phyloP scores from a whole-genome alignment of 2,888 invertebrate species.

The Uropetala carovei region DNA sequence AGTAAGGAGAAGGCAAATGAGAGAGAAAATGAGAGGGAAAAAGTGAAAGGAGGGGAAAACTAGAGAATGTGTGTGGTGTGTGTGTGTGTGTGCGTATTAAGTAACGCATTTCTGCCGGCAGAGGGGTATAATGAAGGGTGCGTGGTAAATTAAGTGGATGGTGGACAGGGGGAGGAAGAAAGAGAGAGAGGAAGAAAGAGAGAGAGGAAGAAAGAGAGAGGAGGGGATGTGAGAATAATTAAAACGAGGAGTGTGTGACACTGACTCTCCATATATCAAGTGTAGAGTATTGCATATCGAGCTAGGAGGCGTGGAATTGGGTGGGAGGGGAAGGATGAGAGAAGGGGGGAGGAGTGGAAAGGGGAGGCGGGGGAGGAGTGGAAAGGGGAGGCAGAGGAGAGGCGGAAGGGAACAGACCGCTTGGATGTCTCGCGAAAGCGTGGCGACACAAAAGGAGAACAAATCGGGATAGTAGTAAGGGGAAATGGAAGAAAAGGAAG shows the following conservation, averaged over 20 bases:
- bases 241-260: constrained; percentile 59
- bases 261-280: constrained; percentile 60
- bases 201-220: no score
- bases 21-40: neutral
- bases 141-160: constrained; percentile 53
- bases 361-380: neutral
- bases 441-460: neutral
- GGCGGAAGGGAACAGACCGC: neutral
- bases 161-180: neutral
- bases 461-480: neutral
- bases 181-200: neutral
- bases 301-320: neutral
- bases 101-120: constrained; percentile 1
- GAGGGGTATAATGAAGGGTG: neutral
- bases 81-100: neutral
- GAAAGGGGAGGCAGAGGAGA: neutral
- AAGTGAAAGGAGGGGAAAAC: neutral
- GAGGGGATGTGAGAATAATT: constrained; percentile 44
- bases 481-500: neutral
- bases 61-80: neutral
- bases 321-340: neutral
- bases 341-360: neutral
- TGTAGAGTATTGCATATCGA: constrained; percentile 53
- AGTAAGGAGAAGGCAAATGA: no score
- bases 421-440: constrained; percentile 25